These are phyloP conservation scores for Butorides virescens DNA, from an alignment of 2,113 vertebrate genomes.

Conservation along the genomic window DNA sequence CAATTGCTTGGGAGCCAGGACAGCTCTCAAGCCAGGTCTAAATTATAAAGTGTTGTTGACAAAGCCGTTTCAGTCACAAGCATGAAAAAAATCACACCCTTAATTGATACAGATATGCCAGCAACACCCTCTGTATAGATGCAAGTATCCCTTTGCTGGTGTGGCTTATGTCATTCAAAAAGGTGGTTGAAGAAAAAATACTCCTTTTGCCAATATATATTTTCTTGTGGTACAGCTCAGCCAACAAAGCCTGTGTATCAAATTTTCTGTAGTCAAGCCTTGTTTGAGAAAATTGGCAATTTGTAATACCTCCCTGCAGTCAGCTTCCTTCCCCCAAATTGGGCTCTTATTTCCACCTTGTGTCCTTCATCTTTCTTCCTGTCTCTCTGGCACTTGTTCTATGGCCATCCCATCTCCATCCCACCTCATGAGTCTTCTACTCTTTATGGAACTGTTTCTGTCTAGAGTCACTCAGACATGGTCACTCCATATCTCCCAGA, in stretches of 20 bases:
- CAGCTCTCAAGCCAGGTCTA: slow-evolving; percentile 57
- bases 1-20: slow-evolving; percentile 31
- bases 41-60: slow-evolving; percentile 60
- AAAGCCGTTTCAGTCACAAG: slow-evolving; percentile 48
- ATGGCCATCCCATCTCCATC: accelerated
- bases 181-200: slow-evolving; percentile 4
- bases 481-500: background rate
- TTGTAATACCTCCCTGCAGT: background rate
- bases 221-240: background rate
- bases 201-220: background rate
- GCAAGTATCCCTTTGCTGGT: slow-evolving; percentile 32
- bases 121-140: slow-evolving; percentile 50
- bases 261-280: background rate
- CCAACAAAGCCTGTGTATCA: background rate
- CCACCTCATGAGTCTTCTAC: background rate
- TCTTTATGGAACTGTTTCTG: background rate
- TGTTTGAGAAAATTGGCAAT: background rate
- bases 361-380: background rate
- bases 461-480: background rate
- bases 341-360: background rate
- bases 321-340: background rate
- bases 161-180: slow-evolving; percentile 37
- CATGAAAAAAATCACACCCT: slow-evolving; percentile 57
- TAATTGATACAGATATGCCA: slow-evolving; percentile 51
- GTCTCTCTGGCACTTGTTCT: background rate